Evolutionary conservation across 2,113 vertebrate genomes (phyloP), one percentile per base, ranked within the genome.

Genomic region (Pelmatolapia mariae): DNA sequence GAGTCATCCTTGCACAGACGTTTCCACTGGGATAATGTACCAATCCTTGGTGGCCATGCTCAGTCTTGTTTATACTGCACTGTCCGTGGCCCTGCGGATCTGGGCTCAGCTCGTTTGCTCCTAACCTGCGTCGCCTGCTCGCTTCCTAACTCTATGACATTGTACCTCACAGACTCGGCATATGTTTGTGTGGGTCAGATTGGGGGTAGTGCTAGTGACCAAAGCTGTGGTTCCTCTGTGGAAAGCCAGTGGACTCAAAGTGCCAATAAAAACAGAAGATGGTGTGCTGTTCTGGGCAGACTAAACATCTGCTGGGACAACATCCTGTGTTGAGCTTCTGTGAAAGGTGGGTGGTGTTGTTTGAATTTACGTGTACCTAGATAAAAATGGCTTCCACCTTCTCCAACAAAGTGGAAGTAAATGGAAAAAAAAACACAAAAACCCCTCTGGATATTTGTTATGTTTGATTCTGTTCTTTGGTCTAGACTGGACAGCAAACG

Each of bases 241-340:
- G 94, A 95, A 94, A 93, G 87, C 89, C 90, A 85, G 81, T 85
- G 78, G 59, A 86, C 92, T 89, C 83, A 91, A 86, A 82, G 78
- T 81, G 95, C 94, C 95, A 96, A 91, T 95, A 89, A 96, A 95
- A 96, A 96, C 91, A 93, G 73, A 89, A 79, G 87, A 83, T 57
- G 56, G 81, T 86, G 87, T 79, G 54, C 94, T 80, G 86, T 89
- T 89, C 92, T 88, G 91, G 79, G 90, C 94, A 95, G 95, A 96
- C 95, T 96, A 95, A 96, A 96, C 95, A 96, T 96, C 93, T 96
- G 94, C 92, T 93, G 89, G 66, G 92, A 94, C 91, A 92, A 91
- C 95, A 90, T 94, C 95, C 89, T 95, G 93, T 92, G 78, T 86
- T 53, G 47, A 89, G 84, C 61, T 86, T 80, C 80, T 80, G 29